Conservation (phyloP, 1,140 invertebrate genomes). For the Drosophila nikananu region DNA sequence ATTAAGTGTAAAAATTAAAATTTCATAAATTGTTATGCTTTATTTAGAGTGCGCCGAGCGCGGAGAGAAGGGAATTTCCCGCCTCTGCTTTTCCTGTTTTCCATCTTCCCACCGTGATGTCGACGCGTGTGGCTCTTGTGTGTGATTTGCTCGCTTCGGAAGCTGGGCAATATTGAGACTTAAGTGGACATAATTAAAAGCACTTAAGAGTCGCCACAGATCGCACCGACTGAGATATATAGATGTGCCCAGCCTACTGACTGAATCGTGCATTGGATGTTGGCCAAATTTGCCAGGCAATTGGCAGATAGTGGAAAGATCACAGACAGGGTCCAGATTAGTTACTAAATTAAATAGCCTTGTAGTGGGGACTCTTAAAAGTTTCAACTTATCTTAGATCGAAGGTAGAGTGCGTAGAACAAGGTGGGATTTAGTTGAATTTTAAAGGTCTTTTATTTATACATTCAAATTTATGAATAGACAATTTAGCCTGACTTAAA, state of each 20-base stretch:
- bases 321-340: constrained; percentile 34
- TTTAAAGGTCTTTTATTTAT: no score
- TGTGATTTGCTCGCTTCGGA: constrained; percentile 75
- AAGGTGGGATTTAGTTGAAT: not conserved
- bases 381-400: no score
- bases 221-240: constrained; percentile 26
- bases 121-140: constrained; percentile 46
- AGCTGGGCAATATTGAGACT: constrained; percentile 74
- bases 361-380: no score
- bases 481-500: no score
- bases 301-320: constrained; percentile 56
- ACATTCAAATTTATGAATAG: no score
- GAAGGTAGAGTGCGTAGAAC: not conserved
- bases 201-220: constrained; percentile 68
- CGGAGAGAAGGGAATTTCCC: constrained; percentile 15
- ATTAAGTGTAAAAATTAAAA: constrained; percentile 83
- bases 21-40: constrained; percentile 82
- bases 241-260: constrained; percentile 7
- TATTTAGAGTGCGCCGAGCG: constrained; percentile 70
- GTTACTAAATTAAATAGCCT: constrained; percentile 17
- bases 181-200: constrained; percentile 83
- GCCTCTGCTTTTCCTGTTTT: constrained; percentile 46
- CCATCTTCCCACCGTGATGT: not conserved
- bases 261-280: constrained; percentile 50
- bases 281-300: constrained; percentile 56